Evolutionary conservation across 2,113 vertebrate species (phyloP).

Genomic region (Paramormyrops kingsleyae): DNA sequence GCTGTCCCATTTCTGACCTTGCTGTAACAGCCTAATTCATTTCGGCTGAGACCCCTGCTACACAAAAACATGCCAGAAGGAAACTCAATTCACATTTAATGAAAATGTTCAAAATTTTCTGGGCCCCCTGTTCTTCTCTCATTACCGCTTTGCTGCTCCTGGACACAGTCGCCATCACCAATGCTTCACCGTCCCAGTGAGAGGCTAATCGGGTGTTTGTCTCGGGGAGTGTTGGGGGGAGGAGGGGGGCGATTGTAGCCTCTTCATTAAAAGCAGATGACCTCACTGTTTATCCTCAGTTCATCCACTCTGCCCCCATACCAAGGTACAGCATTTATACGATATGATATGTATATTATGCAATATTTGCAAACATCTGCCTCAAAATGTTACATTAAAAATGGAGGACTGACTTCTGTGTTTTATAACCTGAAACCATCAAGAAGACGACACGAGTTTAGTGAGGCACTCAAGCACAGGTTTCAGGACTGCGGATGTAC

Average conservation of each 20-base stretch:
- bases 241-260: conserved; percentile 46
- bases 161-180: conserved; percentile 38
- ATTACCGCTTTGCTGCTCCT: conserved; percentile 50
- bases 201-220: conserved; percentile 32
- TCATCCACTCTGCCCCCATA: conserved; percentile 34
- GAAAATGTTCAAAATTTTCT: conserved; percentile 40
- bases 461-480: background rate
- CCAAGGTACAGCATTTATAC: conserved; percentile 23
- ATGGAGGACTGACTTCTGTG: background rate
- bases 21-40: background rate
- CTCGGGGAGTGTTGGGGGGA: conserved; percentile 26
- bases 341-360: conserved; percentile 1
- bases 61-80: conserved; percentile 2
- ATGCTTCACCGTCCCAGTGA: conserved; percentile 33
- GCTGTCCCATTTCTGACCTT: background rate
- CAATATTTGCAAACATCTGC: background rate
- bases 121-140: conserved; percentile 37
- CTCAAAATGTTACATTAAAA: background rate
- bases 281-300: conserved; percentile 37
- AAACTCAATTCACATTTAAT: conserved; percentile 40
- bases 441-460: background rate
- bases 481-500: background rate
- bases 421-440: background rate
- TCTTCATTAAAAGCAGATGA: conserved; percentile 56
- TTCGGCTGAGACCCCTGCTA: background rate